Evolutionary conservation across 1,140 invertebrate genomes (phyloP).

Genomic region (Oryctes rhinoceros): DNA sequence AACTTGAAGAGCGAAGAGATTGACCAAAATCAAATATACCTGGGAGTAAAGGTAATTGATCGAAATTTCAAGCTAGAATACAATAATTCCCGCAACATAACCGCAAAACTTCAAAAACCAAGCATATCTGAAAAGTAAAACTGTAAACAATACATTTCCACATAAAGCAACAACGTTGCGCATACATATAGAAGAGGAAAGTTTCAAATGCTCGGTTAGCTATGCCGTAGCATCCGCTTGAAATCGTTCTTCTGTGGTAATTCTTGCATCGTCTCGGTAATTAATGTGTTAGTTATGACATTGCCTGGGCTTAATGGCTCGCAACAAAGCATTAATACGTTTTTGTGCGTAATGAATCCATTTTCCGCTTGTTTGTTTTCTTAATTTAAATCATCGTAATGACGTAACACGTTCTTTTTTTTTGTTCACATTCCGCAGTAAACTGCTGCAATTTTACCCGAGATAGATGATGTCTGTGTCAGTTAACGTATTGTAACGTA

Average conservation of each 20-base stretch:
- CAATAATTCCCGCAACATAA: too few species aligned
- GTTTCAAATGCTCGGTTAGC: background rate
- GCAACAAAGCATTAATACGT: background rate
- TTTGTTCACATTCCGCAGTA: background rate
- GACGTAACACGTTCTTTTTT: background rate
- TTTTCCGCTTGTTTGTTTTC: background rate
- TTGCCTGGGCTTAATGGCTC: background rate
- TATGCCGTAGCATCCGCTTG: background rate
- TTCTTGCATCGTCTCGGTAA: background rate
- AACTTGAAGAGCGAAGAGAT: too few species aligned
- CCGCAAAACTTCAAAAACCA: too few species aligned
- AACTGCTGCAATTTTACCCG: too few species aligned
- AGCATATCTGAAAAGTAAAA: too few species aligned
- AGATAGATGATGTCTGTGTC: too few species aligned
- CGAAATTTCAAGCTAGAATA: too few species aligned
- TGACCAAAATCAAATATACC: too few species aligned
- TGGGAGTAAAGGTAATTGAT: too few species aligned
- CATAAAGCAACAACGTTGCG: background rate
- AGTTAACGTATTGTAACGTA: too few species aligned
- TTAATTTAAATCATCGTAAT: constrained; percentile 3
- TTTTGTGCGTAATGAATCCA: background rate
- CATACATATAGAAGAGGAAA: background rate
- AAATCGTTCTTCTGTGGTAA: constrained; percentile 14
- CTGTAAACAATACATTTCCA: background rate
- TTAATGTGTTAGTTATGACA: constrained; percentile 5